Evolutionary conservation across 2,888 invertebrate species (phyloP).

Genomic region (Lissocephala sabroskyi): DNA sequence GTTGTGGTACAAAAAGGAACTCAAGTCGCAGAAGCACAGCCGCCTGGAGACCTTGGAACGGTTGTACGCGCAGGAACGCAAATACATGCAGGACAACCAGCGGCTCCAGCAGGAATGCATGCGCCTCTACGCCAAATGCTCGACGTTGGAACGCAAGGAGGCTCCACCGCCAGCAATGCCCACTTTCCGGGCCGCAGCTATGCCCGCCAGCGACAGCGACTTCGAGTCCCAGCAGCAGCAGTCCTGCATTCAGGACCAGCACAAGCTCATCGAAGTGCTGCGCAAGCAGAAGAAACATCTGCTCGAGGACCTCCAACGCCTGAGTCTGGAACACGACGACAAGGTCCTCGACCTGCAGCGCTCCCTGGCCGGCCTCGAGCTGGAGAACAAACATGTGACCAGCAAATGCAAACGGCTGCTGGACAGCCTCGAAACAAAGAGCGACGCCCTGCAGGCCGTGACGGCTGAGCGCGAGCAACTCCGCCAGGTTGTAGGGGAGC

Average conservation of each 20-base stretch:
- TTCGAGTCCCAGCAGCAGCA: constrained; percentile 61
- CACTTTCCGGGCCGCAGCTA: background rate
- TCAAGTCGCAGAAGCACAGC: constrained; percentile 61
- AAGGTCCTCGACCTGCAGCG: constrained; percentile 57
- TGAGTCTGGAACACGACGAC: constrained; percentile 59
- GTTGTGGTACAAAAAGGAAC: constrained; percentile 69
- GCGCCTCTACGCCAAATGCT: constrained; percentile 55
- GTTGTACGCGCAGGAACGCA: constrained; percentile 68
- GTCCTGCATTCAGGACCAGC: constrained; percentile 57
- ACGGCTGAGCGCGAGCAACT: constrained; percentile 47
- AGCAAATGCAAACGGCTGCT: constrained; percentile 57
- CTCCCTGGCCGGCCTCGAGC: constrained; percentile 53
- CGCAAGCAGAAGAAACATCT: constrained; percentile 67
- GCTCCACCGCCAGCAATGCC: constrained; percentile 17
- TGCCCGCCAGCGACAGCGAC: constrained; percentile 15
- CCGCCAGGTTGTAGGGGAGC: constrained; percentile 42
- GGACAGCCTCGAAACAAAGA: constrained; percentile 41
- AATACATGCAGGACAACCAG: constrained; percentile 69
- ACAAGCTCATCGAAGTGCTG: constrained; percentile 63
- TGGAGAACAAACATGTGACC: constrained; percentile 67
- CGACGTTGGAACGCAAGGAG: constrained; percentile 49
- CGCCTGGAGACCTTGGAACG: constrained; percentile 68
- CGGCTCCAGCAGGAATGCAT: constrained; percentile 63
- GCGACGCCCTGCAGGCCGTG: constrained; percentile 28
- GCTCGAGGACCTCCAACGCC: constrained; percentile 55